Conservation (phyloP, 2,888 invertebrate genomes). For the Ellobium chinense region DNA sequence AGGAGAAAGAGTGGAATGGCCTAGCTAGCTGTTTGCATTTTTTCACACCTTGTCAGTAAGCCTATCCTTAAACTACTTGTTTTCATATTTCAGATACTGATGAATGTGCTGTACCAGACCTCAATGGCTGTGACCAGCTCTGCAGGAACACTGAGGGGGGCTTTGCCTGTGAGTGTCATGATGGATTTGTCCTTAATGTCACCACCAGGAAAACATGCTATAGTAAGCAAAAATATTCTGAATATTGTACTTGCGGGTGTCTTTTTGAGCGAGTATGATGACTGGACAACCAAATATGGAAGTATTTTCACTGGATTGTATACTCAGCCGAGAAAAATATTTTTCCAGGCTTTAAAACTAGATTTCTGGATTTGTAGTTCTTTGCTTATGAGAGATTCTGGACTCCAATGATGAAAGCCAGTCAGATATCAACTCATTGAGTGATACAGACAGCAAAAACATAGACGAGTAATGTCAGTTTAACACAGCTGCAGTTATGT, state of each 20-base stretch:
- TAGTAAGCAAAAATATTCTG: neutral
- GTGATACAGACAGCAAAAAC: no score
- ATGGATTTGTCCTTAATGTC: slow-evolving; percentile 51
- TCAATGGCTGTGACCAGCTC: slow-evolving; percentile 7
- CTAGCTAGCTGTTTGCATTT: no score
- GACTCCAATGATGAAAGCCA: no score
- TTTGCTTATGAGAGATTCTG: no score
- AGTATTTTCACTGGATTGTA: no score
- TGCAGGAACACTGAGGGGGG: slow-evolving; percentile 24
- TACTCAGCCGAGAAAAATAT: neutral
- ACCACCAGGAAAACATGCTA: slow-evolving; percentile 23
- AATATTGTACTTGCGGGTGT: no score
- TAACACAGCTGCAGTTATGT: no score
- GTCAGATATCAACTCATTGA: no score
- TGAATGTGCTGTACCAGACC: slow-evolving; percentile 19
- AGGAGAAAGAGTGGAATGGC: no score
- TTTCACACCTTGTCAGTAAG: neutral
- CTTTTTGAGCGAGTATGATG: no score
- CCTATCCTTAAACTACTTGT: neutral
- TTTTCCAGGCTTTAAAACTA: neutral
- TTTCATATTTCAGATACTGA: slow-evolving; percentile 29
- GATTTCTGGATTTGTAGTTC: neutral
- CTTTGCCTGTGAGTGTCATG: slow-evolving; percentile 59
- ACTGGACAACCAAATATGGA: no score
- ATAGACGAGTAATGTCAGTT: no score